Conservation (phyloP, 92 coral and sea anemone genomes). For the Montipora capitata region DNA sequence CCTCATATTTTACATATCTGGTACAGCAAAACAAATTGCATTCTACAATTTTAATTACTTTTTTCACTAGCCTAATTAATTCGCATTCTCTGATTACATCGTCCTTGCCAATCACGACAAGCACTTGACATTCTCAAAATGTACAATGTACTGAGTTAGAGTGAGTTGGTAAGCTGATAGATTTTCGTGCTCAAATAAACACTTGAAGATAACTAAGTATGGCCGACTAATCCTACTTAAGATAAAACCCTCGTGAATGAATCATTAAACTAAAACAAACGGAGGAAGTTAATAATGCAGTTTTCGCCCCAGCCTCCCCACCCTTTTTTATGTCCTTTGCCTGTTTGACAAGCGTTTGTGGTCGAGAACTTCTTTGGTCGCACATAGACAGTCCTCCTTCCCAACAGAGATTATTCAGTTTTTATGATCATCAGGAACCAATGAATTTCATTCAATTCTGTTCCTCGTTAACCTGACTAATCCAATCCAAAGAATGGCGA, state of each 20-base stretch:
- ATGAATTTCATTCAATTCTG: no score
- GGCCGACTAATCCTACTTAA: not conserved
- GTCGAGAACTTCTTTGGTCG: no score
- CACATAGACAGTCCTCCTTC: no score
- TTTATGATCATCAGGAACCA: no score
- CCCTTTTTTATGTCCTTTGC: no score
- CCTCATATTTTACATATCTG: not conserved
- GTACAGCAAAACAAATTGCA: not conserved
- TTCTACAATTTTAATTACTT: not conserved
- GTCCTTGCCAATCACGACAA: not conserved
- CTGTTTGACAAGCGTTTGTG: no score
- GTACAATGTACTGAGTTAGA: not conserved
- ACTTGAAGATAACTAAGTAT: not conserved
- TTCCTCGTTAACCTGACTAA: no score
- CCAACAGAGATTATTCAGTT: no score
- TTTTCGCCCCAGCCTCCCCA: no score
- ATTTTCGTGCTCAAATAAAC: constrained; percentile 13
- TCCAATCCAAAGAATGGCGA: no score
- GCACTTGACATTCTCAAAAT: not conserved
- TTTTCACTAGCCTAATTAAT: not conserved
- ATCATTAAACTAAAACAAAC: not conserved
- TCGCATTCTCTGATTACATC: constrained; percentile 4
- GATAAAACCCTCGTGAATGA: not conserved
- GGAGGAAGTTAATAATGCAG: not conserved
- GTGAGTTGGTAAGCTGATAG: not conserved